Conservation (phyloP, 2,113 vertebrate genomes). For the Onychostoma macrolepis region DNA sequence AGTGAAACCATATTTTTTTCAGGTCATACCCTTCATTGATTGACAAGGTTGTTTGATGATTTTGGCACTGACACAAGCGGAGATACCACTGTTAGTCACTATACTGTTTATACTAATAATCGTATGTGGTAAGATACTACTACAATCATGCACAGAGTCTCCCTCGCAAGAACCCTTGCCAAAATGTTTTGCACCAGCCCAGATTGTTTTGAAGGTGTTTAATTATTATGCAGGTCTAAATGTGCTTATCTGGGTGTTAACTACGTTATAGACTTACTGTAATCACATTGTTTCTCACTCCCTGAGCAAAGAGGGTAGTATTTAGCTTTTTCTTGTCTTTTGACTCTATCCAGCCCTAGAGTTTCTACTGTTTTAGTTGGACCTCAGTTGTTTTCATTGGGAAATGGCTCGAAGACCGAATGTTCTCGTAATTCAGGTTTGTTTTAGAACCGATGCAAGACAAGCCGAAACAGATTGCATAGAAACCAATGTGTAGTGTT, state of each 20-base stretch:
- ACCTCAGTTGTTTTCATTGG: slow-evolving; percentile 12
- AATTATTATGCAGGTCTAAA: background rate
- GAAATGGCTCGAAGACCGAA: background rate
- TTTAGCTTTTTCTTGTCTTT: background rate
- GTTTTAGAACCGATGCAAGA: slow-evolving; percentile 27
- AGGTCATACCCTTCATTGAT: background rate
- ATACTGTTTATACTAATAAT: background rate
- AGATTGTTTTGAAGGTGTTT: background rate
- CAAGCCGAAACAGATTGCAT: background rate
- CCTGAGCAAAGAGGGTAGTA: background rate
- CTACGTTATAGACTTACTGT: background rate
- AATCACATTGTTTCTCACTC: background rate
- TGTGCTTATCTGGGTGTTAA: background rate
- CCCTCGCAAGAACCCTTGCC: background rate
- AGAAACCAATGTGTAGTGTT: background rate
- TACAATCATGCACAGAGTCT: background rate
- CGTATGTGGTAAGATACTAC: background rate
- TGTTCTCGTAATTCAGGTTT: slow-evolving; percentile 38
- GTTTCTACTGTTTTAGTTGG: slow-evolving; percentile 22
- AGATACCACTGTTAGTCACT: background rate
- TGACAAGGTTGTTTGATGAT: background rate
- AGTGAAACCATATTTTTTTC: too few relatives aligned
- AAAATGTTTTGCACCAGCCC: background rate
- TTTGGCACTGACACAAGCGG: background rate
- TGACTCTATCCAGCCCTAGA: background rate